A percentile compares a stretch with the other conserved stretches of the same genome.
Evolutionary conservation across 2,113 vertebrate species (phyloP).

Genomic region (Cyphomyrus discorhynchus): DNA sequence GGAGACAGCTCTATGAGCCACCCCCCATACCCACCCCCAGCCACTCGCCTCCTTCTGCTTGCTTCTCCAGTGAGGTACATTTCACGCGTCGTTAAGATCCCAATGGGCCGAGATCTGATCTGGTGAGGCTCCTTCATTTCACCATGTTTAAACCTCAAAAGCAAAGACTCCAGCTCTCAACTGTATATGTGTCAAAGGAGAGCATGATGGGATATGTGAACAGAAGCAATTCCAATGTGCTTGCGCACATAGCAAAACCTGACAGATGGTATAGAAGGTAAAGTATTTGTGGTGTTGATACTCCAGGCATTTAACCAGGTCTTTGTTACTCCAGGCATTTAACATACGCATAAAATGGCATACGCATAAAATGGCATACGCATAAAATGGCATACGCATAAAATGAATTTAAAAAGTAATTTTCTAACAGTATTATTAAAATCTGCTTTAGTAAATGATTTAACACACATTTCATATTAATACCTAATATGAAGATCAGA

Average conservation of each 20-base stretch:
- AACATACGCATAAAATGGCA: background rate
- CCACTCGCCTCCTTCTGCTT: background rate
- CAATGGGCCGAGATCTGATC: background rate
- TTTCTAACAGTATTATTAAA: background rate
- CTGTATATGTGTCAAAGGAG: background rate
- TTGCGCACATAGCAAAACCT: background rate
- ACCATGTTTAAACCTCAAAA: background rate
- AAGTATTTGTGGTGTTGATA: background rate
- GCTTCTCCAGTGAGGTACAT: background rate
- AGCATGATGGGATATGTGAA: background rate
- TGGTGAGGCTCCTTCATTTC: background rate
- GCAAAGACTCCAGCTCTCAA: background rate
- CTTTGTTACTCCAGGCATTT: background rate
- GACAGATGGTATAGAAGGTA: background rate
- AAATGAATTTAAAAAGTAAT: background rate
- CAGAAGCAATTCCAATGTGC: background rate
- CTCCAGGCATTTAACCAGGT: background rate
- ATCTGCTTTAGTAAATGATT: background rate
- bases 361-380: background rate
- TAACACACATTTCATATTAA: background rate
- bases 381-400: background rate
- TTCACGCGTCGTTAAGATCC: background rate
- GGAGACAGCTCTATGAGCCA: background rate
- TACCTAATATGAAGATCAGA: background rate
- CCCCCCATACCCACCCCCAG: background rate